These are phyloP conservation scores for Triplophysa tibetana DNA, from an alignment of 2,113 vertebrate genomes.

Conservation along the genomic window DNA sequence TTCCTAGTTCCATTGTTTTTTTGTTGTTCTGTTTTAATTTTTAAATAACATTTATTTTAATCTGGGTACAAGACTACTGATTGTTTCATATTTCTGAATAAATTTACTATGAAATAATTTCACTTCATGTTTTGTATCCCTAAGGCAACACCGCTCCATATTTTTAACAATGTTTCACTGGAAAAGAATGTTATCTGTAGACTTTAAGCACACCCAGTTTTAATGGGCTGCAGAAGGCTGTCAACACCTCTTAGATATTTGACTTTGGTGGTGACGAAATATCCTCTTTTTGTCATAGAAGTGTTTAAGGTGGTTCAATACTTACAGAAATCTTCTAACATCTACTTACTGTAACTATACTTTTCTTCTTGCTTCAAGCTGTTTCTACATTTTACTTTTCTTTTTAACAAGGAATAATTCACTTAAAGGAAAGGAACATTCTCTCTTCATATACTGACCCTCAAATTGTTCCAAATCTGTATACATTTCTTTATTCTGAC, in stretches of 20 bases:
- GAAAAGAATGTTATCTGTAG: conserved; percentile 54
- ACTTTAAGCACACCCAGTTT: conserved; percentile 52
- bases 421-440: too few species aligned
- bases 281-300: conserved; percentile 25
- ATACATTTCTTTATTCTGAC: too few species aligned
- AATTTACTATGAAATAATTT: not conserved
- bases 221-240: conserved; percentile 45
- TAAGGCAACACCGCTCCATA: conserved; percentile 6
- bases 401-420: not conserved
- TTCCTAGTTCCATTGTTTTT: not conserved
- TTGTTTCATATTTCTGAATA: too few species aligned
- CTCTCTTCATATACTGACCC: not conserved
- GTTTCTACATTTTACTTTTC: too few species aligned
- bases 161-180: conserved; percentile 27
- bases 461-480: not conserved
- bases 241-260: conserved; percentile 56
- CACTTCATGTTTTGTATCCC: not conserved
- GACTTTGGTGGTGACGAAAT: conserved; percentile 55
- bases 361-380: not conserved
- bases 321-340: not conserved
- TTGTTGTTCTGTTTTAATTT: too few species aligned
- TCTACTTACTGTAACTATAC: too few species aligned
- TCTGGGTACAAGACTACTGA: not conserved
- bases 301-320: not conserved
- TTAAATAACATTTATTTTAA: not conserved